Evolutionary conservation across 2,797 vertebrate genomes (phyloP).

Genomic region (Eremophila alpestris): DNA sequence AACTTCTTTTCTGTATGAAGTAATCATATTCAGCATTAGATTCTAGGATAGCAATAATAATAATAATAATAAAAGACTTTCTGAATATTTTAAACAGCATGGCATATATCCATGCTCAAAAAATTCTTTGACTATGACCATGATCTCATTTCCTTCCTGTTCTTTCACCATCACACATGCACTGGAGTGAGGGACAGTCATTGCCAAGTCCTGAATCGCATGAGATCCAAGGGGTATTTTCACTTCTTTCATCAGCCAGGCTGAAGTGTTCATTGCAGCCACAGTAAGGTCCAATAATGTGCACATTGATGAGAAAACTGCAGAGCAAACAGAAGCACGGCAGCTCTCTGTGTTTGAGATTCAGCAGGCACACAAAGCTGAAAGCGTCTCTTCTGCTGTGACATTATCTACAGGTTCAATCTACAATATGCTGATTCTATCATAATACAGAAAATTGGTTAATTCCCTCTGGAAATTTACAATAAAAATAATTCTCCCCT

Average conservation of each 20-base stretch:
- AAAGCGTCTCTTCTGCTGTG: slow-evolving; percentile 71
- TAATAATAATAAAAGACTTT: neutral
- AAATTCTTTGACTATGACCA: neutral
- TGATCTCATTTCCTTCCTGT: slow-evolving; percentile 18
- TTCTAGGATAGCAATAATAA: neutral
- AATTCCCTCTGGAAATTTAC: slow-evolving; percentile 84
- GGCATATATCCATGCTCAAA: neutral
- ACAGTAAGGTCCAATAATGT: slow-evolving; percentile 53
- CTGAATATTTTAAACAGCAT: neutral
- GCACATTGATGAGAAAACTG: slow-evolving; percentile 65
- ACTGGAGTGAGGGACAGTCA: neutral
- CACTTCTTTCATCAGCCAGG: slow-evolving; percentile 39
- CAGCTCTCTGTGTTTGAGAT: slow-evolving; percentile 74
- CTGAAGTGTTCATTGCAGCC: slow-evolving; percentile 49
- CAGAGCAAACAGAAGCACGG: slow-evolving; percentile 62
- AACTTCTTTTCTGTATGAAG: neutral
- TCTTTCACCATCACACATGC: neutral
- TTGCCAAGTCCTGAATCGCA: neutral
- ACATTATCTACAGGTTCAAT: slow-evolving; percentile 85
- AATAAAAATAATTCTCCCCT: slow-evolving; percentile 88
- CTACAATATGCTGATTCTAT: slow-evolving; percentile 91
- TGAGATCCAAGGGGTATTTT: slow-evolving; percentile 14
- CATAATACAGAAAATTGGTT: slow-evolving; percentile 91
- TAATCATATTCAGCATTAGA: slow-evolving; percentile 6
- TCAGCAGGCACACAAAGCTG: slow-evolving; percentile 68